These are phyloP conservation scores for Paradisaea rubra DNA, from an alignment of 2,113 vertebrate species.

Conservation along the genomic window DNA sequence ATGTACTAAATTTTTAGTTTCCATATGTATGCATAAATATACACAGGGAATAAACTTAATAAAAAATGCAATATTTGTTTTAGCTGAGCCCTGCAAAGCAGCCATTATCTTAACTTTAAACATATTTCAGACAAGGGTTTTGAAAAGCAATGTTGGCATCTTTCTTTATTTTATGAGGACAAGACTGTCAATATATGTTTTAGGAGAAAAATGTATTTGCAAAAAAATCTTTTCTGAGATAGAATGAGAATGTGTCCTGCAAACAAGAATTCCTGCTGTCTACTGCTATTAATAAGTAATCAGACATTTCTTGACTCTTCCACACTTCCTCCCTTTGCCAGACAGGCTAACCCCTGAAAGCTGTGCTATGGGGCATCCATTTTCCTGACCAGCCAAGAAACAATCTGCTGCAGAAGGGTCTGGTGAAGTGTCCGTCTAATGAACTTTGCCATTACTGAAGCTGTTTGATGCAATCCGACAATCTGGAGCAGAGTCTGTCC, in stretches of 20 bases:
- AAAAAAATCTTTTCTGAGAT: background rate
- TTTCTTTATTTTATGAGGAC: background rate
- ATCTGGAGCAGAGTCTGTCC: background rate
- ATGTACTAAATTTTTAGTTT: background rate
- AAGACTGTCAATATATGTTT: background rate
- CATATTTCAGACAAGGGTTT: background rate
- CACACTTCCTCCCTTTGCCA: background rate
- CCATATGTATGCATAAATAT: background rate
- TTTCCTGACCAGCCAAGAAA: background rate
- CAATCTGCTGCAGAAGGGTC: background rate
- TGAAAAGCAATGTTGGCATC: background rate
- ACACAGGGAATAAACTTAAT: background rate
- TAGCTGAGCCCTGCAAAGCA: background rate
- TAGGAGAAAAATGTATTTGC: background rate
- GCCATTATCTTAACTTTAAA: background rate
- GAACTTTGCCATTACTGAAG: background rate
- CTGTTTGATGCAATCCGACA: background rate
- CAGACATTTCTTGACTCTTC: background rate
- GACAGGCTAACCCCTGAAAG: background rate
- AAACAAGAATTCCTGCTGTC: background rate
- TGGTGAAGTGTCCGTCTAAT: background rate
- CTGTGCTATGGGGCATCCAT: background rate
- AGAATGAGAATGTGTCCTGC: background rate
- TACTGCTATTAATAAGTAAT: background rate
- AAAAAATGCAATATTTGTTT: conserved; percentile 15